phyloP scores from a whole-genome alignment of 1,140 invertebrate genomes.

The Episyrphus balteatus region DNA sequence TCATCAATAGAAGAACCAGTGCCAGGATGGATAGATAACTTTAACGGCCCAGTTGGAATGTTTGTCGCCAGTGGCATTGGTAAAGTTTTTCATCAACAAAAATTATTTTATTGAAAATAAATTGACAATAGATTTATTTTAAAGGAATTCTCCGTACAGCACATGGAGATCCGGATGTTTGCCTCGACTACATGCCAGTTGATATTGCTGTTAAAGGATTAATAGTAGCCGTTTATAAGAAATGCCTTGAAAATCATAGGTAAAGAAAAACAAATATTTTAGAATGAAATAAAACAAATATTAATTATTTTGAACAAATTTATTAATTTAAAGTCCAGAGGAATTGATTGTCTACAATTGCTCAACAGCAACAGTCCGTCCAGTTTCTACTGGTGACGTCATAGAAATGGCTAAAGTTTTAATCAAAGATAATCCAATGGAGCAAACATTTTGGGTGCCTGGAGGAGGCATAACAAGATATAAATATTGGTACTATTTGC shows the following conservation, averaged over 20 bases:
- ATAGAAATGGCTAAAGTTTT: slow-evolving; percentile 42
- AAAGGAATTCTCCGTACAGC: slow-evolving; percentile 53
- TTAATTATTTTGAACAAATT: not conserved
- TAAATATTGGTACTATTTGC: slow-evolving; percentile 41
- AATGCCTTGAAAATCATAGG: slow-evolving; percentile 29
- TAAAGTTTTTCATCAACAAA: not conserved
- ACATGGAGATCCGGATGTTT: slow-evolving; percentile 48
- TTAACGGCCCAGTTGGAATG: slow-evolving; percentile 80
- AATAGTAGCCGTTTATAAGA: slow-evolving; percentile 61
- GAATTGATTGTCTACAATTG: slow-evolving; percentile 54
- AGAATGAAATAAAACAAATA: not conserved
- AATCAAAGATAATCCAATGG: slow-evolving; percentile 47
- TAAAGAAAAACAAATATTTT: not conserved
- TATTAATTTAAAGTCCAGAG: not conserved
- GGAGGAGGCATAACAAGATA: slow-evolving; percentile 40
- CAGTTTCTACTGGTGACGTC: slow-evolving; percentile 52
- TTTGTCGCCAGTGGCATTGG: slow-evolving; percentile 53
- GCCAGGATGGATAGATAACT: slow-evolving; percentile 87
- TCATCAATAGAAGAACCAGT: slow-evolving; percentile 52
- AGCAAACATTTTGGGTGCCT: slow-evolving; percentile 57
- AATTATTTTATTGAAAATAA: no score
- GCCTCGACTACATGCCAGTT: slow-evolving; percentile 74
- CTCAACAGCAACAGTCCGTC: slow-evolving; percentile 50
- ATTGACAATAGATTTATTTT: no score
- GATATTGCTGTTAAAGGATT: slow-evolving; percentile 76